These are phyloP conservation scores for Sycophaga agraensis DNA, from an alignment of 1,140 invertebrate genomes.

Conservation along the genomic window DNA sequence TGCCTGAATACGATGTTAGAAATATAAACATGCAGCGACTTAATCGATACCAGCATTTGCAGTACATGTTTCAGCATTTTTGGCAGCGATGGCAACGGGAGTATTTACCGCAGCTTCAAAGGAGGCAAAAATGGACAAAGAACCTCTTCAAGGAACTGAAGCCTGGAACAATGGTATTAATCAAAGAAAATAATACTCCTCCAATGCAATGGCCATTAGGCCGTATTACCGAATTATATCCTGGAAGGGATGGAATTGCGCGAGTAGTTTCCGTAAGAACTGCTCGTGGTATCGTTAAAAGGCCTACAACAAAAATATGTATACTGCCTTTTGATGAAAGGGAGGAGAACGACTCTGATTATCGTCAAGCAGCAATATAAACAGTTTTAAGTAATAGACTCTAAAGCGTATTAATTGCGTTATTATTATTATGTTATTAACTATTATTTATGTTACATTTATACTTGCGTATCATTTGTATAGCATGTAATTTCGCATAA, in stretches of 20 bases:
- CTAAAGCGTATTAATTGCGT: too few species aligned
- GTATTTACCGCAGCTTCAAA: conserved; percentile 4
- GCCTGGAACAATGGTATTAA: background rate
- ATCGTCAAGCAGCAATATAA: too few species aligned
- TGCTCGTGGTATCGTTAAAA: background rate
- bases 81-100: too few species aligned
- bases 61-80: too few species aligned
- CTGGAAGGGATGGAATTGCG: background rate
- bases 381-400: too few species aligned
- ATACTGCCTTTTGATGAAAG: background rate
- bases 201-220: conserved; percentile 6
- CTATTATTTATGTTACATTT: too few species aligned
- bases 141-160: too few species aligned
- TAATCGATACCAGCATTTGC: background rate
- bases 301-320: background rate
- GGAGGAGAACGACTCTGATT: too few species aligned
- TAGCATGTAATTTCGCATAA: too few species aligned
- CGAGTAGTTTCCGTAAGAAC: conserved; percentile 10
- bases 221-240: background rate
- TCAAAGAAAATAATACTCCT: background rate
- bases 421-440: too few species aligned
- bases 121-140: too few species aligned
- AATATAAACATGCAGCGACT: background rate
- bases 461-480: too few species aligned
- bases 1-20: background rate